Conservation (phyloP, 2,888 invertebrate species). For the Cotesia congregata region DNA sequence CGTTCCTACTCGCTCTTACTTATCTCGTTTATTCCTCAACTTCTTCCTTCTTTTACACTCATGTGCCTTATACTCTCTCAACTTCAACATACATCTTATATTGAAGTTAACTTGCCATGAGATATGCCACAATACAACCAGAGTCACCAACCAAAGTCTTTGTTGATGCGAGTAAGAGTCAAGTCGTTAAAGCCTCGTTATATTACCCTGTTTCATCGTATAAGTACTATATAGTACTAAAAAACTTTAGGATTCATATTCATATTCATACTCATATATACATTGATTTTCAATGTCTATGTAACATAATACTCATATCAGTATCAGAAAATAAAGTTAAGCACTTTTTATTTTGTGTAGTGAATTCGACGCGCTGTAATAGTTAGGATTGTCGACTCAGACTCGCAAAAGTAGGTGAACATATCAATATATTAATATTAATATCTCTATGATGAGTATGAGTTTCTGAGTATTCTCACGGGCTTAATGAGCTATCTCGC, state of each 20-base stretch:
- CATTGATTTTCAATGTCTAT: neutral
- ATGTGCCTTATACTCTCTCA: constrained; percentile 2
- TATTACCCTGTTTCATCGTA: constrained; percentile 8
- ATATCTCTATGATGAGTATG: constrained; percentile 26
- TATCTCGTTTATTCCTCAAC: neutral
- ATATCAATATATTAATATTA: neutral
- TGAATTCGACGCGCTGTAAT: neutral
- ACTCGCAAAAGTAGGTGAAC: constrained; percentile 48
- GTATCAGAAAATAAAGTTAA: constrained; percentile 4
- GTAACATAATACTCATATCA: neutral
- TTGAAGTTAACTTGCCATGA: constrained; percentile 11
- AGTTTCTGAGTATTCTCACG: constrained; percentile 55
- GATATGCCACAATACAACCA: neutral
- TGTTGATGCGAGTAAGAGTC: constrained; percentile 5
- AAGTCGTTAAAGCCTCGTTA: neutral
- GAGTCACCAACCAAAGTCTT: constrained; percentile 8
- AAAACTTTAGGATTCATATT: neutral
- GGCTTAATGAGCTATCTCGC: constrained; percentile 61
- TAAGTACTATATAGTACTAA: neutral
- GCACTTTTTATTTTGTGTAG: constrained; percentile 9
- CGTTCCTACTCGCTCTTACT: constrained; percentile 24
- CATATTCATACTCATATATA: neutral
- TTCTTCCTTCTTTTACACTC: constrained; percentile 10
- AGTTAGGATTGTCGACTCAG: neutral
- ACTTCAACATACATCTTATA: constrained; percentile 5